Conservation (phyloP, 2,888 invertebrate genomes). For the Drosophila birchii region DNA sequence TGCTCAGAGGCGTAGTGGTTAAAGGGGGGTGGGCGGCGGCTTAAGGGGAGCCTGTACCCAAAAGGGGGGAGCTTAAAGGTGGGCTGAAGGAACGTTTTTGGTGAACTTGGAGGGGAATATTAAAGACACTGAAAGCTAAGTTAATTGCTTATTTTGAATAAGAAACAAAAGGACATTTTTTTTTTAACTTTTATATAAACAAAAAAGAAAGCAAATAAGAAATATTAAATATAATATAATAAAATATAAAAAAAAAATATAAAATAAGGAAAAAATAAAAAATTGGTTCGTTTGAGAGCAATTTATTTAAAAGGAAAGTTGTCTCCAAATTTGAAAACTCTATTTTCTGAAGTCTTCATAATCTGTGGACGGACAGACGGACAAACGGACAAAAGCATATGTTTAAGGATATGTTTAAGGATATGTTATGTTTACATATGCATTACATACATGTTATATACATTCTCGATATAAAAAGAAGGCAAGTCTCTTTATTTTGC, state of each 20-base stretch:
- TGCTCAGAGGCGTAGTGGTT: not conserved
- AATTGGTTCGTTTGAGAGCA: not conserved
- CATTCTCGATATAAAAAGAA: too few species aligned
- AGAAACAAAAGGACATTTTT: not conserved
- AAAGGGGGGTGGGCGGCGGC: not conserved
- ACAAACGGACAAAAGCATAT: too few species aligned
- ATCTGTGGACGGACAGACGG: too few species aligned
- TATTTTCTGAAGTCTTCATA: too few species aligned
- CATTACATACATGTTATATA: too few species aligned
- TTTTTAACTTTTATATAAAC: not conserved
- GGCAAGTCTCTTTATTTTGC: too few species aligned
- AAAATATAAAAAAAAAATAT: not conserved
- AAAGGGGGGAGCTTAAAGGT: not conserved
- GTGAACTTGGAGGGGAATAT: conserved; percentile 16
- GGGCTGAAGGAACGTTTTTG: not conserved
- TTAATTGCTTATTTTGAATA: too few species aligned
- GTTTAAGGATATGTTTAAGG: too few species aligned
- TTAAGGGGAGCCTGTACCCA: not conserved
- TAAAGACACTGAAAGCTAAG: not conserved
- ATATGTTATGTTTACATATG: too few species aligned
- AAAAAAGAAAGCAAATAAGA: not conserved
- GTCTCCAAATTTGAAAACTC: not conserved
- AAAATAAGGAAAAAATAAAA: not conserved
- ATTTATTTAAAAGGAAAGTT: not conserved
- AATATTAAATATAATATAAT: not conserved